Evolutionary conservation across 92 coral and sea anemone genomes (phyloP).

Genomic region (Actinostola sp.): DNA sequence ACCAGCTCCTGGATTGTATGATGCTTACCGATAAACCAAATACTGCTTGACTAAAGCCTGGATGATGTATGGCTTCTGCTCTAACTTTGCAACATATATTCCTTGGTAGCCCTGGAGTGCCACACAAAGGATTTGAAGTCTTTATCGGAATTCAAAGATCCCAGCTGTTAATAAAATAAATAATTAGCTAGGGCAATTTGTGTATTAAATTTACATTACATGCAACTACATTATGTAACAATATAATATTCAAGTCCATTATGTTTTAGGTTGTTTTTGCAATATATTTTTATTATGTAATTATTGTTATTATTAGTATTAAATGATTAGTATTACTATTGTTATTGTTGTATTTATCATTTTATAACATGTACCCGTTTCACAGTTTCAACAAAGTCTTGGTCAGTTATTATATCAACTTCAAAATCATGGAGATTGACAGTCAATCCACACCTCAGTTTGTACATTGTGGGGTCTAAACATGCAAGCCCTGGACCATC

Average conservation of each 20-base stretch:
- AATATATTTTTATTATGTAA: too few relatives aligned
- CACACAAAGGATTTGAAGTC: constrained; percentile 23
- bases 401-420: neutral
- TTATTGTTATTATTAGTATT: constrained; percentile 18
- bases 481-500: constrained; percentile 41
- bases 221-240: neutral
- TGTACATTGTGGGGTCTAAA: constrained; percentile 31
- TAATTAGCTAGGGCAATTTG: neutral
- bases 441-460: constrained; percentile 45
- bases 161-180: constrained; percentile 15
- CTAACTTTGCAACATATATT: constrained; percentile 35
- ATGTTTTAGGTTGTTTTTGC: too few relatives aligned
- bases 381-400: too few relatives aligned
- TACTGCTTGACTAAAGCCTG: constrained; percentile 43
- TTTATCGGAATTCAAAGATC: constrained; percentile 14
- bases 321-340: too few relatives aligned
- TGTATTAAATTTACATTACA: neutral
- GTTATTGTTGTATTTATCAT: too few relatives aligned
- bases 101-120: constrained; percentile 45
- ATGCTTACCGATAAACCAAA: constrained; percentile 16
- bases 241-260: too few relatives aligned
- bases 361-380: constrained; percentile 5
- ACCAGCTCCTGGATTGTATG: neutral
- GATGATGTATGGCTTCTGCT: constrained; percentile 21
- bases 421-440: constrained; percentile 24